A percentile compares a stretch with the other conserved stretches of the same genome.
These are phyloP conservation scores for Drosophila meridiana DNA, from an alignment of 2,888 invertebrate species.

Conservation along the genomic window DNA sequence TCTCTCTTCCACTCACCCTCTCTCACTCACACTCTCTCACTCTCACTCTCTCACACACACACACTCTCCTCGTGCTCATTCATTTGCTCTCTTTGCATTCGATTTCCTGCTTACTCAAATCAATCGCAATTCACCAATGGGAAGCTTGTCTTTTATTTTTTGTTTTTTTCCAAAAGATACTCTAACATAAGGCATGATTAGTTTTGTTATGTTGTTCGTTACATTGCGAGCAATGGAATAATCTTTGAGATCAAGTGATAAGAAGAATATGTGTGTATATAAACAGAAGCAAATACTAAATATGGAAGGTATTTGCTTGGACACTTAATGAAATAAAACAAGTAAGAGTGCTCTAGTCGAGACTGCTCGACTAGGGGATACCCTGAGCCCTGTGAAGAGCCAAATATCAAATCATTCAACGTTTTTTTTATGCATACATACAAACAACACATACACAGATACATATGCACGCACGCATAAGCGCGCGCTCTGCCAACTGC, in stretches of 20 bases:
- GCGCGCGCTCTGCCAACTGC: too few relatives aligned
- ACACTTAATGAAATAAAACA: too few relatives aligned
- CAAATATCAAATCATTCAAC: too few relatives aligned
- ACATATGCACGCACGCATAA: too few relatives aligned
- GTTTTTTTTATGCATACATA: too few relatives aligned
- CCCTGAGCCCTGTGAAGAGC: too few relatives aligned
- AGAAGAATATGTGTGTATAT: background rate
- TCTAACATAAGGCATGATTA: background rate
- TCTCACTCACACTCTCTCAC: background rate
- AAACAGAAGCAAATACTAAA: background rate
- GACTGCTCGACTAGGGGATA: too few relatives aligned
- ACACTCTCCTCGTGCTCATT: constrained; percentile 12
- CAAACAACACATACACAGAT: too few relatives aligned
- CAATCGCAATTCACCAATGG: constrained; percentile 57
- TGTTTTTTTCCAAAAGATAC: constrained; percentile 34
- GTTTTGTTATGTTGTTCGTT: background rate
- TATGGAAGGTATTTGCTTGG: too few relatives aligned
- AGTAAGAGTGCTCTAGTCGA: too few relatives aligned
- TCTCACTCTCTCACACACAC: constrained; percentile 2
- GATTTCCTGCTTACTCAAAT: constrained; percentile 53
- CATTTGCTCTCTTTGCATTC: constrained; percentile 20
- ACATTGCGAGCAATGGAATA: background rate
- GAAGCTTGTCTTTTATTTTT: constrained; percentile 50
- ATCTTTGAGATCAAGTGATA: background rate
- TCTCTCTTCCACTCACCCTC: constrained; percentile 1